phyloP scores from a whole-genome alignment of 37 sponge, comb jelly and placozoan genomes.

The Mnemiopsis leidyi region DNA sequence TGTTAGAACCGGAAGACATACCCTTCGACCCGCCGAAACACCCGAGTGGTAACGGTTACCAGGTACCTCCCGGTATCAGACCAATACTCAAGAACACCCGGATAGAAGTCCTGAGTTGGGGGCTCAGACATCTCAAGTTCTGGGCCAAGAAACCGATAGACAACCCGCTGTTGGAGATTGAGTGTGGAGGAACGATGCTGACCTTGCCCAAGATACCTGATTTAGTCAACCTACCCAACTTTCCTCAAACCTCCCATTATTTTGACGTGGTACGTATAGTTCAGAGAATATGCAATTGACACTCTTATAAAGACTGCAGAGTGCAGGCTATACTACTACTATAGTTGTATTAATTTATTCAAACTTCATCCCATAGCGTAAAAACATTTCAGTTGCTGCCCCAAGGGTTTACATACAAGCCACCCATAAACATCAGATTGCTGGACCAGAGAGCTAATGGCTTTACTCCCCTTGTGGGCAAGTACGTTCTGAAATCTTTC shows the following conservation, averaged over 20 bases:
- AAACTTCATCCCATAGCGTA: too few species aligned
- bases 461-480: slow-evolving; percentile 5
- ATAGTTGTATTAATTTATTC: too few species aligned
- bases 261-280: slow-evolving; percentile 43
- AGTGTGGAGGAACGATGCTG: neutral
- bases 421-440: slow-evolving; percentile 21
- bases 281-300: neutral
- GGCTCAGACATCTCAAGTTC: slow-evolving; percentile 26
- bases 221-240: slow-evolving; percentile 5
- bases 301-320: neutral
- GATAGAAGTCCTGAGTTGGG: slow-evolving; percentile 16
- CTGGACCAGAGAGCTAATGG: slow-evolving; percentile 37
- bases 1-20: neutral
- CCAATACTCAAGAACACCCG: slow-evolving; percentile 1
- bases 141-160: slow-evolving; percentile 36
- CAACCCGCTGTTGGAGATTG: slow-evolving; percentile 8
- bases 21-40: slow-evolving; percentile 11
- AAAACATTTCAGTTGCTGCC: neutral
- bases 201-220: slow-evolving; percentile 16
- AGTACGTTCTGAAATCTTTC: neutral
- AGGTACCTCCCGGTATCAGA: neutral
- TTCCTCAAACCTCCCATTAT: neutral
- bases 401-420: slow-evolving; percentile 42
- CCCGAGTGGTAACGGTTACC: slow-evolving; percentile 14
- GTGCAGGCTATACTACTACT: too few species aligned